phyloP scores from a whole-genome alignment of 1,140 invertebrate genomes.

The Drosophila oshimai region DNA sequence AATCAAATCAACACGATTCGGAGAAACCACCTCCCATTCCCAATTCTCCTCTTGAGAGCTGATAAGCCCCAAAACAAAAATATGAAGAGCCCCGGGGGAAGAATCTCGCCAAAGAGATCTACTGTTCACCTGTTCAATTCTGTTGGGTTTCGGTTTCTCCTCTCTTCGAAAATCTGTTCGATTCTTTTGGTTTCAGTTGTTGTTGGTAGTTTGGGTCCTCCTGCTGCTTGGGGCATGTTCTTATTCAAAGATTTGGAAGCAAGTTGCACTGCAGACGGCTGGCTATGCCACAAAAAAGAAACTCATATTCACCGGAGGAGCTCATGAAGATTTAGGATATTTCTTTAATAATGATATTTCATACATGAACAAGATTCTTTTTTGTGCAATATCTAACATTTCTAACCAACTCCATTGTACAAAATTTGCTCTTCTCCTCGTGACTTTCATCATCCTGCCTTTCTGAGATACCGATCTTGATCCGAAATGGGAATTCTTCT shows the following conservation, averaged over 20 bases:
- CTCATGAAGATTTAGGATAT: background rate
- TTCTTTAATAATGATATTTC: background rate
- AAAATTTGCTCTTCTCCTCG: background rate
- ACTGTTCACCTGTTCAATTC: slow-evolving; percentile 34
- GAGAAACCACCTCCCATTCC: slow-evolving; percentile 57
- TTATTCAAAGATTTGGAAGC: background rate
- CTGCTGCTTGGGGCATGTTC: background rate
- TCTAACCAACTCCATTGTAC: background rate
- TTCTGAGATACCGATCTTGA: slow-evolving; percentile 24
- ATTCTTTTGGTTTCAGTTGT: background rate
- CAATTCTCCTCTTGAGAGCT: background rate
- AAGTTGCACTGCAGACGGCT: background rate
- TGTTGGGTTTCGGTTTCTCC: background rate
- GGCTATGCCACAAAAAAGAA: background rate
- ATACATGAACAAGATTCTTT: background rate
- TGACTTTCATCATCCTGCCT: slow-evolving; percentile 3
- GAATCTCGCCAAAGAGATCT: slow-evolving; percentile 17
- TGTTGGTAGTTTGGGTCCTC: background rate
- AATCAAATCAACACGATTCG: slow-evolving; percentile 82
- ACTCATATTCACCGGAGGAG: background rate
- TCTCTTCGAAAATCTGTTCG: background rate
- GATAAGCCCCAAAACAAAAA: slow-evolving; percentile 41
- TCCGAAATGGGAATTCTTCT: slow-evolving; percentile 34
- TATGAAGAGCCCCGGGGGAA: slow-evolving; percentile 7
- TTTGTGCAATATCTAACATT: slow-evolving; percentile 5